A percentile compares a stretch with the other conserved stretches of the same genome.
Conservation (phyloP, 2,888 invertebrate species). For the Scaptomyza cyrtandrae region DNA sequence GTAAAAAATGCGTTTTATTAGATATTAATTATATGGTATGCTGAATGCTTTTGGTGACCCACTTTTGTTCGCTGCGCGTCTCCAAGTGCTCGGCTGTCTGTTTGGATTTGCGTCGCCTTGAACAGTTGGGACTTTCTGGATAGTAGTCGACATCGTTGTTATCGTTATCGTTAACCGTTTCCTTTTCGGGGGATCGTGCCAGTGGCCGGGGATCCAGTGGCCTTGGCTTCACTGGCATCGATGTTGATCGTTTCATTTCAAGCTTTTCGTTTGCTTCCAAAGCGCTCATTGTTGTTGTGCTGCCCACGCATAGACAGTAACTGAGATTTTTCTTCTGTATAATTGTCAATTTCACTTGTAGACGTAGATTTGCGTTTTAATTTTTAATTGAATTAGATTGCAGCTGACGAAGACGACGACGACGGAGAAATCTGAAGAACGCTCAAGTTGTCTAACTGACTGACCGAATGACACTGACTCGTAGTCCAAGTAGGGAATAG, state of each 20-base stretch:
- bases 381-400: slow-evolving; percentile 78
- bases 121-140: slow-evolving; percentile 78
- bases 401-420: slow-evolving; percentile 25
- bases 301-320: slow-evolving; percentile 56
- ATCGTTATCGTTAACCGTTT: slow-evolving; percentile 68
- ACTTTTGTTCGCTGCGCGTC: slow-evolving; percentile 80
- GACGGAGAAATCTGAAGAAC: slow-evolving; percentile 16
- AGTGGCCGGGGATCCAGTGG: slow-evolving; percentile 74
- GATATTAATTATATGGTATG: neutral
- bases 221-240: slow-evolving; percentile 83
- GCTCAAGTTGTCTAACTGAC: slow-evolving; percentile 42
- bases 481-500: neutral
- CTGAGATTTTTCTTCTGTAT: slow-evolving; percentile 43
- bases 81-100: slow-evolving; percentile 56
- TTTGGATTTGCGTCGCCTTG: slow-evolving; percentile 62
- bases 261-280: slow-evolving; percentile 34
- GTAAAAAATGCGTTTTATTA: neutral
- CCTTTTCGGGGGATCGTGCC: slow-evolving; percentile 82
- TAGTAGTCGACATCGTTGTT: slow-evolving; percentile 70
- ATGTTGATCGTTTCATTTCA: slow-evolving; percentile 81
- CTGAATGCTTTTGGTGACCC: slow-evolving; percentile 42
- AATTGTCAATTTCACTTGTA: slow-evolving; percentile 71
- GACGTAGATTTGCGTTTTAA: slow-evolving; percentile 70
- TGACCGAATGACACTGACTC: slow-evolving; percentile 64
- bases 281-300: slow-evolving; percentile 44